Evolutionary conservation across 2,113 vertebrate species (phyloP), one percentile per base, ranked within the genome.

Genomic region (Corvus cornix): DNA sequence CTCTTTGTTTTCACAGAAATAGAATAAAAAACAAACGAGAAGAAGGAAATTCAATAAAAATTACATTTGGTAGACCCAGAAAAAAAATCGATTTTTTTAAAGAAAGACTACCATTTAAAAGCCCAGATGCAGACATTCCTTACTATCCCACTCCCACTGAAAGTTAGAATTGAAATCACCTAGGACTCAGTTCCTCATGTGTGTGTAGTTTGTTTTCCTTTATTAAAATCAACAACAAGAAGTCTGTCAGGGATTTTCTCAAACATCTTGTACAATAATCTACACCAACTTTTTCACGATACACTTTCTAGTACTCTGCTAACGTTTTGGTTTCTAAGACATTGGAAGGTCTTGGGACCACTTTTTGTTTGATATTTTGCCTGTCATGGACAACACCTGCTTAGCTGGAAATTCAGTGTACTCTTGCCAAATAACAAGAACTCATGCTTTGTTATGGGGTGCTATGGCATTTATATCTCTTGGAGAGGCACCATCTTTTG

Each of bases 1-100:
- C 68, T 92, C 93, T 97, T 95, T 97, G 91, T 97, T 97, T 95
- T 90, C 92, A 92, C 67, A 95, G 95, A 96, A 97, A 96, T 63
- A 83, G 86, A 96, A 94, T 92, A 89, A 95, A 96, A 97, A 97
- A 96, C 92, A 97, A 97, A 95, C 68, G n/a, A 46, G 48, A 73
- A 95, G 80, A 90, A 90, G 95, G 95, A 92, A 97, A 96, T 92
- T 90, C 80, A 97, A 93, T 92, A 96, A 95, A 96, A 96, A 92
- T 81, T 95, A 70, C 7, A 0, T 95, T 97, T 93, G 76, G 91
- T 93, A 81, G 76, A 92, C 68, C 43, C 39, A 92, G 92, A 88
- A 93, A 89, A 86, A 74, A 92, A 89, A 8, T 5, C 1, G 22
- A 9, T 89, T 80, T 90, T 90, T 88, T 23, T 2, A 72, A 88